Conservation (phyloP, 30 jellyfish, hydroid and myxozoan species). For the Rhopilema esculentum region DNA sequence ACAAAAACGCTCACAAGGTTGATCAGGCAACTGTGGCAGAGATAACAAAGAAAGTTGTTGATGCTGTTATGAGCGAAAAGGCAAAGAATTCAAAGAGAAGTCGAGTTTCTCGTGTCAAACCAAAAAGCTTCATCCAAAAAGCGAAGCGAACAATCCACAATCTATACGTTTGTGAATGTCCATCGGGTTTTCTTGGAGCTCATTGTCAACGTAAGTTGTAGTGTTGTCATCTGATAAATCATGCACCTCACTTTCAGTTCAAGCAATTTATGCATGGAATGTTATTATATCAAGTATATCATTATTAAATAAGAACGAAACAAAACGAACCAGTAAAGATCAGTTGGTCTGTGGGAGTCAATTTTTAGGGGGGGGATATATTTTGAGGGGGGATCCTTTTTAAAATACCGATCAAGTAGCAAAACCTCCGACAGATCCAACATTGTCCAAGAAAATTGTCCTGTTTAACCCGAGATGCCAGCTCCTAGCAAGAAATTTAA, state of each 20-base stretch:
- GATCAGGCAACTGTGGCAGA: slow-evolving; percentile 62
- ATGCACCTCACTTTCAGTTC: not conserved
- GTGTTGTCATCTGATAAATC: no score
- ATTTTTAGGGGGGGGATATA: no score
- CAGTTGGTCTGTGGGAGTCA: no score
- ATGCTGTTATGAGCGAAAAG: slow-evolving; percentile 50
- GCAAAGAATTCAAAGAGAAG: slow-evolving; percentile 40
- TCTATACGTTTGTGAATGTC: slow-evolving; percentile 87
- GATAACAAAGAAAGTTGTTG: slow-evolving; percentile 63
- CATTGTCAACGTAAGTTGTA: slow-evolving; percentile 87
- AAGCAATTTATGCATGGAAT: not conserved
- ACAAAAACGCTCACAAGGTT: slow-evolving; percentile 3
- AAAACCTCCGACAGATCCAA: no score
- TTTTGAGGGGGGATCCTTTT: no score
- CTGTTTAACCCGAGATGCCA: no score
- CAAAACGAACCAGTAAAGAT: no score
- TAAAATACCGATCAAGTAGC: no score
- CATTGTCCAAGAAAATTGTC: no score
- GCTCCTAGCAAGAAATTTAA: no score
- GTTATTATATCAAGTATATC: no score
- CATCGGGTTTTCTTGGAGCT: slow-evolving; percentile 86
- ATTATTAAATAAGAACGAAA: no score
- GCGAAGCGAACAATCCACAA: slow-evolving; percentile 83
- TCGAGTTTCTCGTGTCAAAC: slow-evolving; percentile 1
- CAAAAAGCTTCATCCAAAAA: not conserved